These are phyloP conservation scores for Ladona fulva DNA, from an alignment of 1,140 invertebrate species.

Conservation along the genomic window DNA sequence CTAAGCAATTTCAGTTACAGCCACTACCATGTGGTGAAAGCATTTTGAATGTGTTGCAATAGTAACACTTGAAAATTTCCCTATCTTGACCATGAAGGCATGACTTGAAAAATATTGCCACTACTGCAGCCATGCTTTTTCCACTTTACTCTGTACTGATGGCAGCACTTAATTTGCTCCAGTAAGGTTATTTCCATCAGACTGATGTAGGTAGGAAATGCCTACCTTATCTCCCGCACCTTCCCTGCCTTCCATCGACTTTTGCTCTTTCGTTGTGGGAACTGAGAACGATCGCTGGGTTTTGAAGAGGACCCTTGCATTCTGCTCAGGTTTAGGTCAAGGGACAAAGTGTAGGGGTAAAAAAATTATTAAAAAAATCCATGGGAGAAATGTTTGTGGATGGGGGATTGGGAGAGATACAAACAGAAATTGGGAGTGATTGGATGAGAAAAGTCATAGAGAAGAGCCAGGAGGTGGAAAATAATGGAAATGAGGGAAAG, in stretches of 20 bases:
- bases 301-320: conserved; percentile 74
- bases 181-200: not conserved
- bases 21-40: not conserved
- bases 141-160: not conserved
- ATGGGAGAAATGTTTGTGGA: not conserved
- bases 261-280: conserved; percentile 67
- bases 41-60: not conserved
- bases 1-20: not conserved
- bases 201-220: not conserved
- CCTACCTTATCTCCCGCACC: conserved; percentile 1
- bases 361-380: conserved; percentile 16
- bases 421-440: conserved; percentile 25
- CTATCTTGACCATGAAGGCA: not conserved
- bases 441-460: not conserved
- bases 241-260: conserved; percentile 41
- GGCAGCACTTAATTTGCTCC: not conserved
- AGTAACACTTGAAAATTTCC: not conserved
- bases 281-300: conserved; percentile 85
- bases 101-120: not conserved
- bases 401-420: conserved; percentile 28
- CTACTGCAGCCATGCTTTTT: not conserved
- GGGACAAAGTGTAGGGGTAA: conserved; percentile 26
- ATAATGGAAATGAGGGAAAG: not conserved
- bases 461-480: conserved; percentile 20
- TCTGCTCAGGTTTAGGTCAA: conserved; percentile 28